Evolutionary conservation across 1,140 invertebrate genomes (phyloP), one percentile per base, ranked within the genome.

Genomic region (Penaeus japonicus): DNA sequence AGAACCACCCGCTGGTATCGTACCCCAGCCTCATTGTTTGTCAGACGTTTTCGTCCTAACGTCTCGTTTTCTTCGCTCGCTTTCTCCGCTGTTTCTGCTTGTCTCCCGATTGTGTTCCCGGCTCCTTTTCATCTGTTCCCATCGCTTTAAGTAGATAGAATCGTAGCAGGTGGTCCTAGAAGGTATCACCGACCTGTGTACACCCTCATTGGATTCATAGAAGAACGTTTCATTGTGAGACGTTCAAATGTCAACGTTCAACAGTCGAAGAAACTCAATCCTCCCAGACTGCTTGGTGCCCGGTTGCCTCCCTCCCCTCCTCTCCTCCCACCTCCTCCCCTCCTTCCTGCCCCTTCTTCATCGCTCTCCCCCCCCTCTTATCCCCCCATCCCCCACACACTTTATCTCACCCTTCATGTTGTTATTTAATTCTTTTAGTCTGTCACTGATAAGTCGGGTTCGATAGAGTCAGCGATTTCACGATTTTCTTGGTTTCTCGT

Each of bases 271-370:
- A 85, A 85, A 85, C 84, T 85, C 73, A 85, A 85, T 85, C 84
- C 55, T 79, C 73, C 84, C 84, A 79, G 75, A 85, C 84, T 78
- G 84, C 84, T 85, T 85, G 84, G 84, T 85, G 84, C 84, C 84
- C 84, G 77, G 54, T 27, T 79, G 53, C 75, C 55, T 55, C 84
- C 84, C 59, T 39, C 22, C 65, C 30, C n/a, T 30, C 22, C 62
- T 30, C 62, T 24, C 5, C 62, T 24, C 62, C 62, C 62, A 15
- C 30, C 53, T 17, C 30, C 47, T 54, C 47, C 54, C 35, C 83
- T 62, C 39, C 47, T 53, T 18, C 53, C 27, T 22, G 54, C 70
- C 65, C 39, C n/a, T 79, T 79, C 30, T 84, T 27, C 83, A 62
- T 84, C 57, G 62, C 83, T 55, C 47, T 70, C 62, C 30, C 62